Percentiles rank a stretch among this genome's conserved stretches.
Evolutionary conservation across 2,888 invertebrate genomes (phyloP).

Genomic region (Drosophila monieri): DNA sequence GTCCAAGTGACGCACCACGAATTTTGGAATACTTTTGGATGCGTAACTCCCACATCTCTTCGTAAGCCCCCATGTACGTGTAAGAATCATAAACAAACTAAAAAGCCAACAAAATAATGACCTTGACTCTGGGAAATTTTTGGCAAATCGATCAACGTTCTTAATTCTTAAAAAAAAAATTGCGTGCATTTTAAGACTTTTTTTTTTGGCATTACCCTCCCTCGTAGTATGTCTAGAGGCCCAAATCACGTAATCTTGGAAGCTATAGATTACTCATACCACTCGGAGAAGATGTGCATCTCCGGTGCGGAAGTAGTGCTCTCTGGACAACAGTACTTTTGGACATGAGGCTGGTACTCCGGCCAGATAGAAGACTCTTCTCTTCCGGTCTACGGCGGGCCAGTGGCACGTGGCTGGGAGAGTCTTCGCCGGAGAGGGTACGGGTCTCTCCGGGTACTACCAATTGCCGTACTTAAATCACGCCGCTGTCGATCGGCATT

Average conservation of each 20-base stretch:
- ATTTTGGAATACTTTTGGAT: conserved; percentile 12
- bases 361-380: conserved; percentile 9
- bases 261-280: conserved; percentile 30
- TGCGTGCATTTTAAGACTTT: not conserved
- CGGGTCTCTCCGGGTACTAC: not conserved
- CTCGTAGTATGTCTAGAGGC: not conserved
- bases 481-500: conserved; percentile 58
- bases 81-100: conserved; percentile 16
- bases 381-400: conserved; percentile 30
- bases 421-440: not conserved
- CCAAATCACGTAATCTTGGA: conserved; percentile 16
- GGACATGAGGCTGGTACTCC: conserved; percentile 14
- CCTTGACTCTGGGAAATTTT: conserved; percentile 6
- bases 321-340: not conserved
- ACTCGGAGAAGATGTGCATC: conserved; percentile 1
- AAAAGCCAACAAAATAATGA: conserved; percentile 13
- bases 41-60: conserved; percentile 21
- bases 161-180: too few species aligned
- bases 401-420: conserved; percentile 15
- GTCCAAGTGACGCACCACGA: conserved; percentile 20
- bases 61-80: conserved; percentile 15
- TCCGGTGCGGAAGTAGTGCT: conserved; percentile 24
- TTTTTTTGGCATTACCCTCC: not conserved
- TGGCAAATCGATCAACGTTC: not conserved
- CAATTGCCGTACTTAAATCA: conserved; percentile 66